Conservation (phyloP, 2,113 vertebrate species). For the Psammodynastes pulverulentus region DNA sequence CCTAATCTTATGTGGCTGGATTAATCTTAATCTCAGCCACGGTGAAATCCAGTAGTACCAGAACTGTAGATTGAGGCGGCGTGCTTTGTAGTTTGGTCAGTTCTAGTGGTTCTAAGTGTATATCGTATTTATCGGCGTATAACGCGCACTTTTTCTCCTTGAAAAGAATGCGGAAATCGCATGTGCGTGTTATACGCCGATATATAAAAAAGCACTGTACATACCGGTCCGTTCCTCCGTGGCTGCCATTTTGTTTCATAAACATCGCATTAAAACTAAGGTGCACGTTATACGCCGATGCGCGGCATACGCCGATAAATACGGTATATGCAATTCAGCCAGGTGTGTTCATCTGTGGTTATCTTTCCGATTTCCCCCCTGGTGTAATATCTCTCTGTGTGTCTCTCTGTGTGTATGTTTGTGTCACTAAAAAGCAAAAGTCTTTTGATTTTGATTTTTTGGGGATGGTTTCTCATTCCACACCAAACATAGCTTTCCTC, state of each 20-base stretch:
- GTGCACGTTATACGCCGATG: no score
- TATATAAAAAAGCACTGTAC: no score
- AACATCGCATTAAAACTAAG: no score
- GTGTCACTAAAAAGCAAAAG: not conserved
- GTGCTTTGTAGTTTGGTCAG: not conserved
- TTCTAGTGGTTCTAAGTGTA: not conserved
- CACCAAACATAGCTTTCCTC: not conserved
- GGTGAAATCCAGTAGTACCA: not conserved
- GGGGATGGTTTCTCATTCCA: not conserved
- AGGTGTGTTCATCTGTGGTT: not conserved
- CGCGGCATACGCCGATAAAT: no score
- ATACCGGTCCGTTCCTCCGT: no score
- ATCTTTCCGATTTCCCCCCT: not conserved
- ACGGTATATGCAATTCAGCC: not conserved
- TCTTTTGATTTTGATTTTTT: not conserved
- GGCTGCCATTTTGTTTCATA: no score
- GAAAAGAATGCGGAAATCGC: no score
- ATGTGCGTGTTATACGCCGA: no score
- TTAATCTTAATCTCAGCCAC: not conserved
- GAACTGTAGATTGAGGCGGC: not conserved
- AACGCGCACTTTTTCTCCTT: no score
- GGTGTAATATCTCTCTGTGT: not conserved
- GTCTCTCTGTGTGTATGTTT: not conserved
- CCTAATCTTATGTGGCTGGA: not conserved
- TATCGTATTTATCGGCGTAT: no score